Conservation (phyloP, 2,888 invertebrate genomes). For the Volucella zonaria region DNA sequence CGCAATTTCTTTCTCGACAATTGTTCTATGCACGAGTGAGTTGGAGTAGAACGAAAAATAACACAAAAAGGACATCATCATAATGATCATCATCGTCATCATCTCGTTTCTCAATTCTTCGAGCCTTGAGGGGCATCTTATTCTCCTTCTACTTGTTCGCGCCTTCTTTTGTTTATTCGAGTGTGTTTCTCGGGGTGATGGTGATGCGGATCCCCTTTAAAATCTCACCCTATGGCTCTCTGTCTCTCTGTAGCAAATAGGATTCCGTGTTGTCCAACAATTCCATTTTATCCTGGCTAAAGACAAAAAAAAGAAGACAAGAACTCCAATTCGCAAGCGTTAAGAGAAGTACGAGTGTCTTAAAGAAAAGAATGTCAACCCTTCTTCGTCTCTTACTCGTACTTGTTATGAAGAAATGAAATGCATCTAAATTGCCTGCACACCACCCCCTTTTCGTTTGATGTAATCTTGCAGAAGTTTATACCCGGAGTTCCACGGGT, state of each 20-base stretch:
- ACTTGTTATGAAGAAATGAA: constrained; percentile 16
- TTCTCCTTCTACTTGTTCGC: not conserved
- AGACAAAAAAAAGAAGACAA: constrained; percentile 42
- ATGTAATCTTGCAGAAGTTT: constrained; percentile 37
- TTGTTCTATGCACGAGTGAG: constrained; percentile 61
- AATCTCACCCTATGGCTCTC: not conserved
- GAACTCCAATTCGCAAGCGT: constrained; percentile 18
- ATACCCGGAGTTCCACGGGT: not conserved
- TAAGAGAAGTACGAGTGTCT: constrained; percentile 1
- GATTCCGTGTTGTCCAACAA: constrained; percentile 67
- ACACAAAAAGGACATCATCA: constrained; percentile 40
- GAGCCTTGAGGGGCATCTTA: constrained; percentile 11
- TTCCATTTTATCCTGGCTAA: constrained; percentile 56
- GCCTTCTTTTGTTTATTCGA: constrained; percentile 23
- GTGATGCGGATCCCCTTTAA: too few species aligned
- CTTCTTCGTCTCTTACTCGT: not conserved
- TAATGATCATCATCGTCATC: not conserved
- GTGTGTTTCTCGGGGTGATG: constrained; percentile 4
- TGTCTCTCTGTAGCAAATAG: constrained; percentile 51
- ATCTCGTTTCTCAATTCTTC: constrained; percentile 56
- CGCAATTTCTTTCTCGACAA: constrained; percentile 59
- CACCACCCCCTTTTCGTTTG: not conserved
- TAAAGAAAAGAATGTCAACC: constrained; percentile 46
- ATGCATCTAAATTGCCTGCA: constrained; percentile 40
- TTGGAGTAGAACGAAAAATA: constrained; percentile 42